Percentiles rank a stretch among this genome's conserved stretches.
These are phyloP conservation scores for Euleptes europaea DNA, from an alignment of 2,113 vertebrate species.

Conservation along the genomic window DNA sequence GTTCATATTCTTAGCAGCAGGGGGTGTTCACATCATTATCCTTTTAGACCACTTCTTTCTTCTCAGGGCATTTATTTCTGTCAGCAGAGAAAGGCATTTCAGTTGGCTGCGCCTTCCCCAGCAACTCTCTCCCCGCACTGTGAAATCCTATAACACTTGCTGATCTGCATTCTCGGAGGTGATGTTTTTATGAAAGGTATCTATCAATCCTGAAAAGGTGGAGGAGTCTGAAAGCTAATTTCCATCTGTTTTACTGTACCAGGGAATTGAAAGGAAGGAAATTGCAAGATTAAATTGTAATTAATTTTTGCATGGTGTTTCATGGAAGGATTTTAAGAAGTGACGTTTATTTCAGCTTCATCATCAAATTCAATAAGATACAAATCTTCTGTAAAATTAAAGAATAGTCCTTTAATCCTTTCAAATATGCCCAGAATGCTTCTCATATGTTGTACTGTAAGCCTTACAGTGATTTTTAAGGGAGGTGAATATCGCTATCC, in stretches of 20 bases:
- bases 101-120: not conserved
- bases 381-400: not conserved
- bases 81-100: conserved; percentile 20
- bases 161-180: not conserved
- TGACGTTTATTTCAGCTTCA: not conserved
- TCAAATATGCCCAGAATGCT: too few species aligned
- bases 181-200: not conserved
- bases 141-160: conserved; percentile 31
- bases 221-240: conserved; percentile 9
- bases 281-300: not conserved
- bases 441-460: too few species aligned
- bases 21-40: conserved; percentile 38
- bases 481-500: too few species aligned
- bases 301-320: not conserved
- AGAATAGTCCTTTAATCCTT: too few species aligned
- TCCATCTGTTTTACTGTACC: not conserved
- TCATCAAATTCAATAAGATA: not conserved
- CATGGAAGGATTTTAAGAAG: not conserved
- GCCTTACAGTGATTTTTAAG: too few species aligned
- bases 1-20: conserved; percentile 37
- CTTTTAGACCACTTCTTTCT: conserved; percentile 12
- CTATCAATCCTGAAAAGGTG: not conserved
- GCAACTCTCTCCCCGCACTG: conserved; percentile 14
- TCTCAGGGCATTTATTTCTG: conserved; percentile 28
- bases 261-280: not conserved